Evolutionary conservation across 30 jellyfish, hydroid and myxozoan genomes (phyloP).

Genomic region (Aurelia coerulea): DNA sequence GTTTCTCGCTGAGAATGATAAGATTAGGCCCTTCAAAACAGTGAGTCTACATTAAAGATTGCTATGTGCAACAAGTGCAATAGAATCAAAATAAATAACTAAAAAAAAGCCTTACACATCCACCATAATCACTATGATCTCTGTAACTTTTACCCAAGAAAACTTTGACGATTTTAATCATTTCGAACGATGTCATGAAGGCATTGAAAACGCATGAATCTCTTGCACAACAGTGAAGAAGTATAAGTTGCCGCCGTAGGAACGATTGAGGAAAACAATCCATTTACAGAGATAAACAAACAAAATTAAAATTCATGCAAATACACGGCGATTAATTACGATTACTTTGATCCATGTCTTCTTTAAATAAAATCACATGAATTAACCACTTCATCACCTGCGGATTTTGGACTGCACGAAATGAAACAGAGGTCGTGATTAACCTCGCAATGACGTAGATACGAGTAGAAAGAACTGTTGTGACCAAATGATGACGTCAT

Average conservation of each 20-base stretch:
- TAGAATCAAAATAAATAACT: too few relatives aligned
- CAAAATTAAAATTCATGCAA: background rate
- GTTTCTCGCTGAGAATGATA: too few relatives aligned
- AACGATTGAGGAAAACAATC: background rate
- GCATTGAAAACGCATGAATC: background rate
- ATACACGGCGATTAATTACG: background rate
- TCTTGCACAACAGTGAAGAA: background rate
- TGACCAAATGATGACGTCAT: too few relatives aligned
- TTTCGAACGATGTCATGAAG: background rate
- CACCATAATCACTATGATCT: conserved; percentile 16
- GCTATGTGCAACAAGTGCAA: too few relatives aligned
- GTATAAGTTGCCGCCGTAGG: background rate
- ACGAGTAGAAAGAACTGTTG: too few relatives aligned
- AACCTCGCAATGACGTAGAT: too few relatives aligned
- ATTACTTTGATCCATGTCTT: background rate
- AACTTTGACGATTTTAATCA: conserved; percentile 31
- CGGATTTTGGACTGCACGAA: background rate
- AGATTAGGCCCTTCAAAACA: too few relatives aligned
- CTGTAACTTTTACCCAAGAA: conserved; percentile 4
- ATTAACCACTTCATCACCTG: background rate
- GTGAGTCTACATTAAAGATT: too few relatives aligned
- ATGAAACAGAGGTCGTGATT: too few relatives aligned
- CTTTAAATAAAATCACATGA: background rate
- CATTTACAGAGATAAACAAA: background rate
- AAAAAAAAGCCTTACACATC: background rate